phyloP scores from a whole-genome alignment of 2,797 vertebrate genomes.

The Halcyon smyrnensis region DNA sequence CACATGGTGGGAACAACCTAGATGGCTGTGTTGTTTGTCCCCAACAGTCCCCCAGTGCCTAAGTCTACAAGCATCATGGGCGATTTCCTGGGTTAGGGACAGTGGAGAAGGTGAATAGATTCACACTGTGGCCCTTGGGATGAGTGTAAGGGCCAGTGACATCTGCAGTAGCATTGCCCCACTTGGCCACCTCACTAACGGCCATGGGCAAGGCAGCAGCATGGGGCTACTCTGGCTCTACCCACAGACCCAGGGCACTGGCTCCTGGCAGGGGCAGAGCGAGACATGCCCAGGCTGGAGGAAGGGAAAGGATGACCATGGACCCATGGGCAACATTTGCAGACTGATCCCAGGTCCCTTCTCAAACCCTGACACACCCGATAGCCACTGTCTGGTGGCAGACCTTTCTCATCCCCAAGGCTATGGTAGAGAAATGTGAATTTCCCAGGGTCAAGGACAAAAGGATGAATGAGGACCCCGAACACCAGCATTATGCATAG shows the following conservation, averaged over 20 bases:
- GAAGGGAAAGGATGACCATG: not conserved
- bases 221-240: not conserved
- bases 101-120: not conserved
- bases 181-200: not conserved
- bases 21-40: not conserved
- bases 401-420: not conserved
- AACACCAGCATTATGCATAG: not conserved
- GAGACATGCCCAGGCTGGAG: not conserved
- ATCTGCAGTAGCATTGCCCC: not conserved
- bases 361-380: not conserved
- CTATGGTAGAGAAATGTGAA: not conserved
- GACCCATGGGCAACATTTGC: not conserved
- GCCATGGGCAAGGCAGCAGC: not conserved
- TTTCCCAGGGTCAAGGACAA: not conserved
- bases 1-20: not conserved
- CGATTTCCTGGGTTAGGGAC: not conserved
- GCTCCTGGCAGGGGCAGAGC: not conserved
- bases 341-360: not conserved
- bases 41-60: fast-evolving
- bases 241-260: not conserved
- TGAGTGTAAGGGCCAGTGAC: not conserved
- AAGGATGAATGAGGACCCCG: not conserved
- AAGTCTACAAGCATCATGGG: not conserved
- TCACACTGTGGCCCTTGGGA: not conserved
- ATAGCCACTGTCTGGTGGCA: not conserved